Evolutionary conservation across 2,113 vertebrate genomes (phyloP).

Genomic region (Notarius lentiginosus): DNA sequence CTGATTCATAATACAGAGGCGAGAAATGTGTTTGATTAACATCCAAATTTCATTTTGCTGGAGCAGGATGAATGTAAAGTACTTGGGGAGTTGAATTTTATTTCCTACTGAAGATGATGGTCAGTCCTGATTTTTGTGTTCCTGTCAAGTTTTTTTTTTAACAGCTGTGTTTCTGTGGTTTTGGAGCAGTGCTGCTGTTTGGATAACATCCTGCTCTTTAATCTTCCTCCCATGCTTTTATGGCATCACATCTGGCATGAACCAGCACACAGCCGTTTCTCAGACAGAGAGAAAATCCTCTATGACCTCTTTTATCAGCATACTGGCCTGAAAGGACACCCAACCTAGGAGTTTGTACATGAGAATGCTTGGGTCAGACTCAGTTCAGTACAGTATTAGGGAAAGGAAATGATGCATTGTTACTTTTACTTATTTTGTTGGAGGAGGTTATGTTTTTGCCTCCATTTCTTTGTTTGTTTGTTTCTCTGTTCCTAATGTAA

Average conservation of each 20-base stretch:
- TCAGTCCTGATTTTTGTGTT: background rate
- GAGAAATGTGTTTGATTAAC: background rate
- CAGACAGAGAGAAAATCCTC: conserved; percentile 44
- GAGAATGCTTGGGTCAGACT: background rate
- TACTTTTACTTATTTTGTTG: background rate
- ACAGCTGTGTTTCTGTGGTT: conserved; percentile 35
- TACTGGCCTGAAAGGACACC: background rate
- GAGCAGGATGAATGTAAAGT: background rate
- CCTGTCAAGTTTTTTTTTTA: conserved; percentile 2
- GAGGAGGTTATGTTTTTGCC: no score
- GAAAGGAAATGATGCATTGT: background rate
- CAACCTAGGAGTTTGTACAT: background rate
- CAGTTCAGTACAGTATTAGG: background rate
- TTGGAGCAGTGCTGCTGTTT: conserved; percentile 29
- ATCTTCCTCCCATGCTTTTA: conserved; percentile 36
- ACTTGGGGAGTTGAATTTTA: background rate
- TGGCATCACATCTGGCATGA: conserved; percentile 51
- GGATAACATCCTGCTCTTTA: conserved; percentile 47
- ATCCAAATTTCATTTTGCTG: background rate
- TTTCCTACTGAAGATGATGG: background rate
- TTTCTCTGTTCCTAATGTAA: no score
- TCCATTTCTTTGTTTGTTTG: no score
- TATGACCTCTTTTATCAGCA: conserved; percentile 38
- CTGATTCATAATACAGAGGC: background rate
- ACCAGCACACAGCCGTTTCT: conserved; percentile 12